Percentiles rank a stretch among this genome's conserved stretches.
Evolutionary conservation across 2,888 invertebrate genomes (phyloP).

Genomic region (Eumacrocentrus americanus): DNA sequence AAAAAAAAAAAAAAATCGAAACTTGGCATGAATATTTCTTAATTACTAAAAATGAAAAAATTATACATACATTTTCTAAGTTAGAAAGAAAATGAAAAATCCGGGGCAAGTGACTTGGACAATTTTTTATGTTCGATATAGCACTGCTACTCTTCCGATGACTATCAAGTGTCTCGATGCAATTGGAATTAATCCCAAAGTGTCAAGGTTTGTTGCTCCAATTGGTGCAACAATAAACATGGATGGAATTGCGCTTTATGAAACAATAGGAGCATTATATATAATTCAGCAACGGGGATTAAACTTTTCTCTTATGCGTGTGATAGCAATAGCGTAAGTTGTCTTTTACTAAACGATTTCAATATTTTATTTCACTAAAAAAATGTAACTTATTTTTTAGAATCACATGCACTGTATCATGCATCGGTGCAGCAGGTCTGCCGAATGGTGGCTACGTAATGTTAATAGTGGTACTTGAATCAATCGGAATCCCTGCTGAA

Average conservation of each 20-base stretch:
- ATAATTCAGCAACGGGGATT: constrained; percentile 91
- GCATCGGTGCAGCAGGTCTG: constrained; percentile 96
- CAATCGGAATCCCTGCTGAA: constrained; percentile 87
- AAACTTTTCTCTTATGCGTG: constrained; percentile 82
- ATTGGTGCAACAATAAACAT: constrained; percentile 98
- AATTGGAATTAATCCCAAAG: constrained; percentile 87
- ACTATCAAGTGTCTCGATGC: constrained; percentile 93
- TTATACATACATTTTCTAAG: no score
- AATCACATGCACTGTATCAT: constrained; percentile 94
- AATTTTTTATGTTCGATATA: constrained; percentile 54
- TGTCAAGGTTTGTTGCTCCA: constrained; percentile 93
- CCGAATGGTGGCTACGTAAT: constrained; percentile 95
- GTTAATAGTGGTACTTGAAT: constrained; percentile 94
- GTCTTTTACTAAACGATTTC: not conserved
- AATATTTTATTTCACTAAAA: constrained; percentile 1
- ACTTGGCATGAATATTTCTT: no score
- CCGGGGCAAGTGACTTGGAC: no score
- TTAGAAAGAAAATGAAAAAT: no score
- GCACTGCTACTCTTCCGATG: constrained; percentile 94
- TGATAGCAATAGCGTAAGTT: constrained; percentile 87
- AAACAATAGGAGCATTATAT: constrained; percentile 97
- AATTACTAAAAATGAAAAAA: no score
- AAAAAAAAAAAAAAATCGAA: no score
- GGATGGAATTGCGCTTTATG: constrained; percentile 97
- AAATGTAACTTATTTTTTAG: no score